Evolutionary conservation across 2,888 invertebrate genomes (phyloP).

Genomic region (Melitaea athalia): DNA sequence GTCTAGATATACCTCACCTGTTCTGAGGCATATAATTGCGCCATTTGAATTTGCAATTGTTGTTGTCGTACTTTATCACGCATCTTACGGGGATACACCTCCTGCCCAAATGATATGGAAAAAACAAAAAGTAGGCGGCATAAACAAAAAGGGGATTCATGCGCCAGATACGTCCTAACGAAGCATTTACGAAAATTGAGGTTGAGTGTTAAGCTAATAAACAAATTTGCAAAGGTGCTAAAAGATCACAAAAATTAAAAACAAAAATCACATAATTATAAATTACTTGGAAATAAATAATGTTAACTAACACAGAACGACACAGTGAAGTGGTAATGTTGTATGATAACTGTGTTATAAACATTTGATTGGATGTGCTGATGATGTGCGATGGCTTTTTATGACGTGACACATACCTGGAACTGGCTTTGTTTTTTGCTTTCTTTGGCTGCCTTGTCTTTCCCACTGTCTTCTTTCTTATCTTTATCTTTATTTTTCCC

Average conservation of each 20-base stretch:
- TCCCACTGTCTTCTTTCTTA: constrained; percentile 83
- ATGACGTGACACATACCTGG: constrained; percentile 76
- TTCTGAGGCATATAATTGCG: constrained; percentile 80
- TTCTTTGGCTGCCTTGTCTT: constrained; percentile 82
- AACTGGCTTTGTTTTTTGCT: constrained; percentile 85
- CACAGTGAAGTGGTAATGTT: constrained; percentile 66
- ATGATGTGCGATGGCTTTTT: constrained; percentile 43
- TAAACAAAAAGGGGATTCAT: constrained; percentile 78
- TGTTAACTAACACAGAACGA: constrained; percentile 72
- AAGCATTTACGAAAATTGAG: constrained; percentile 59
- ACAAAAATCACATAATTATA: constrained; percentile 49
- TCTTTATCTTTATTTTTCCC: constrained; percentile 83
- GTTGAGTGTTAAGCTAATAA: constrained; percentile 51
- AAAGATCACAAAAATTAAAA: constrained; percentile 52
- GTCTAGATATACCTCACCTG: constrained; percentile 78
- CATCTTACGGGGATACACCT: constrained; percentile 91
- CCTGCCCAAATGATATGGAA: constrained; percentile 85
- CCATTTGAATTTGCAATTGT: constrained; percentile 84
- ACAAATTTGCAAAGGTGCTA: constrained; percentile 57
- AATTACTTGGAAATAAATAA: constrained; percentile 55
- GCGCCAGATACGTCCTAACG: constrained; percentile 65
- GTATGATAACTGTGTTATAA: constrained; percentile 52
- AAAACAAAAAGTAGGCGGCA: constrained; percentile 81
- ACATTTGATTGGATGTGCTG: constrained; percentile 76
- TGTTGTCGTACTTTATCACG: constrained; percentile 89